These are phyloP conservation scores for Rhodeus uyekii DNA, from an alignment of 2,797 vertebrate genomes.

Conservation along the genomic window DNA sequence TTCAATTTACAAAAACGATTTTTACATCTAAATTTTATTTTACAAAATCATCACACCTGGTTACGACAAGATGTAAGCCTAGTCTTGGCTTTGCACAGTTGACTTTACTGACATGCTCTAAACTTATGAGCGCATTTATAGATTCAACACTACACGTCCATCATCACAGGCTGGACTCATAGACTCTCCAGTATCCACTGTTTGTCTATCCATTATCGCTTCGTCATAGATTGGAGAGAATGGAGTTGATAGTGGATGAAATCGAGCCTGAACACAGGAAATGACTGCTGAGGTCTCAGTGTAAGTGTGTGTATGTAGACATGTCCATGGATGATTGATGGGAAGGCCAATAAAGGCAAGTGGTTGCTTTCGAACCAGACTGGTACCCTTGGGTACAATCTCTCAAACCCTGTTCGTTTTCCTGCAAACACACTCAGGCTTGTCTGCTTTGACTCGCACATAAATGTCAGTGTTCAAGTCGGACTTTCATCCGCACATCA, in stretches of 20 bases:
- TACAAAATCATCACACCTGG: background rate
- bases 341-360: constrained; percentile 58
- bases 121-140: background rate
- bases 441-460: constrained; percentile 20
- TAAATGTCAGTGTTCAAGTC: background rate
- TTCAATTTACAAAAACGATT: background rate
- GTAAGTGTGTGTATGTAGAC: background rate
- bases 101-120: background rate
- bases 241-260: constrained; percentile 22
- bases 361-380: constrained; percentile 46
- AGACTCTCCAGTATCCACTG: background rate
- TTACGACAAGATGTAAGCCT: background rate
- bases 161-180: background rate
- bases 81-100: background rate
- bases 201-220: constrained; percentile 35
- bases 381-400: constrained; percentile 50
- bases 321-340: constrained; percentile 54
- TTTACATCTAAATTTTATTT: background rate
- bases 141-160: background rate
- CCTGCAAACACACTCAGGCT: constrained; percentile 7
- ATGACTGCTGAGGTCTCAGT: constrained; percentile 21
- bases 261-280: constrained; percentile 22
- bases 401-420: constrained; percentile 44
- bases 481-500: background rate
- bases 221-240: constrained; percentile 4